Evolutionary conservation across 2,113 vertebrate species (phyloP).

Genomic region (Deroptyus accipitrinus): DNA sequence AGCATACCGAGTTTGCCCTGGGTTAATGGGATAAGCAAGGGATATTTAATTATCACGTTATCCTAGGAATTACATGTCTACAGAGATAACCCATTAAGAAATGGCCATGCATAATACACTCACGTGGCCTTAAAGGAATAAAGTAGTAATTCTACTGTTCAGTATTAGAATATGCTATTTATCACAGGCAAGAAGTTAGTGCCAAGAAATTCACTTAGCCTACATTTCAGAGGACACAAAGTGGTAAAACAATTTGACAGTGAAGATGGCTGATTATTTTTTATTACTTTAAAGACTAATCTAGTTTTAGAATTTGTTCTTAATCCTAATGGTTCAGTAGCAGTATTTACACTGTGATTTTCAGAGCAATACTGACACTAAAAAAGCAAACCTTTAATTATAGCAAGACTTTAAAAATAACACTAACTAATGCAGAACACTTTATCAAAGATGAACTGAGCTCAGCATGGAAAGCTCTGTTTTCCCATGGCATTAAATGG

Average conservation of each 20-base stretch:
- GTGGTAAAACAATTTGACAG: neutral
- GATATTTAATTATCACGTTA: conserved; percentile 52
- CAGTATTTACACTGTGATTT: neutral
- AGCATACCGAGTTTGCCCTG: conserved; percentile 15
- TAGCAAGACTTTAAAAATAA: neutral
- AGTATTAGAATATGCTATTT: neutral
- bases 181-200: neutral
- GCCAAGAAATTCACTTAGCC: neutral
- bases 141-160: neutral
- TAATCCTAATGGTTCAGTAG: neutral
- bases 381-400: conserved; percentile 1
- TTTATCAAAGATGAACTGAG: neutral
- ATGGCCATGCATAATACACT: neutral
- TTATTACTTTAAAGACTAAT: conserved; percentile 1
- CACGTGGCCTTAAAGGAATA: neutral
- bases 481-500: conserved; percentile 18
- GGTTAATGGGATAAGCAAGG: conserved; percentile 59
- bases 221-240: neutral
- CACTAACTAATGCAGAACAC: neutral
- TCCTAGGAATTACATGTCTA: conserved; percentile 51
- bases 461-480: neutral
- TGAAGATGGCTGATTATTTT: neutral
- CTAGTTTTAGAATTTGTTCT: neutral
- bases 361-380: neutral
- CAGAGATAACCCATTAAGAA: conserved; percentile 36